Evolutionary conservation across 2,113 vertebrate genomes (phyloP).

Genomic region (Reinhardtius hippoglossoides): DNA sequence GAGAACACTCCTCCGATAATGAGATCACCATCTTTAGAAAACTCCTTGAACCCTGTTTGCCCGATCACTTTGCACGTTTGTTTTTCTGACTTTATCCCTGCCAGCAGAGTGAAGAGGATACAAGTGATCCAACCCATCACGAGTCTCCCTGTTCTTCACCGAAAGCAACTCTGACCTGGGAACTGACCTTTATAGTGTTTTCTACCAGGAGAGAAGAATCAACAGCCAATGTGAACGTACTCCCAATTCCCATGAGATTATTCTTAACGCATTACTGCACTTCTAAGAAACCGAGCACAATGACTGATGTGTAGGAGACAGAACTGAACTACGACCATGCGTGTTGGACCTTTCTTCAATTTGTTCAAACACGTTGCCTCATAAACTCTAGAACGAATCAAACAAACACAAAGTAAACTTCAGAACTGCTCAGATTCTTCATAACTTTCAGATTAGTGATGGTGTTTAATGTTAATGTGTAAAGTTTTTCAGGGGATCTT

Average conservation of each 20-base stretch:
- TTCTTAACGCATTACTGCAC: slow-evolving; percentile 7
- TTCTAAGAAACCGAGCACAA: background rate
- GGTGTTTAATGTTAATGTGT: no score
- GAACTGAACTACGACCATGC: no score
- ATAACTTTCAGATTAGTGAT: no score
- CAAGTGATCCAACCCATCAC: slow-evolving; percentile 58
- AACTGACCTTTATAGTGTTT: slow-evolving; percentile 51
- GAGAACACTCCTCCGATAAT: slow-evolving; percentile 72
- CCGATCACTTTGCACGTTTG: slow-evolving; percentile 69
- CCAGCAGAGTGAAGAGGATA: slow-evolving; percentile 55
- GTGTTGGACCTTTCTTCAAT: no score
- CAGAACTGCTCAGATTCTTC: no score
- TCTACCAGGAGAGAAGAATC: background rate
- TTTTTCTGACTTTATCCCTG: slow-evolving; percentile 44
- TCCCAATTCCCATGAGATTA: slow-evolving; percentile 33
- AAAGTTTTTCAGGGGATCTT: no score
- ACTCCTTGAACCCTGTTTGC: slow-evolving; percentile 62
- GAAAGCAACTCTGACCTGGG: background rate
- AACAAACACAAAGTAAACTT: no score
- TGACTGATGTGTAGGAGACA: background rate
- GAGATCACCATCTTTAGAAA: slow-evolving; percentile 72
- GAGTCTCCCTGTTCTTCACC: slow-evolving; percentile 32
- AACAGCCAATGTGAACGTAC: slow-evolving; percentile 26
- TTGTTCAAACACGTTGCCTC: no score
- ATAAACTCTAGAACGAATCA: no score